Conservation (phyloP, 2,113 vertebrate species). For the Stegostoma tigrinum region DNA sequence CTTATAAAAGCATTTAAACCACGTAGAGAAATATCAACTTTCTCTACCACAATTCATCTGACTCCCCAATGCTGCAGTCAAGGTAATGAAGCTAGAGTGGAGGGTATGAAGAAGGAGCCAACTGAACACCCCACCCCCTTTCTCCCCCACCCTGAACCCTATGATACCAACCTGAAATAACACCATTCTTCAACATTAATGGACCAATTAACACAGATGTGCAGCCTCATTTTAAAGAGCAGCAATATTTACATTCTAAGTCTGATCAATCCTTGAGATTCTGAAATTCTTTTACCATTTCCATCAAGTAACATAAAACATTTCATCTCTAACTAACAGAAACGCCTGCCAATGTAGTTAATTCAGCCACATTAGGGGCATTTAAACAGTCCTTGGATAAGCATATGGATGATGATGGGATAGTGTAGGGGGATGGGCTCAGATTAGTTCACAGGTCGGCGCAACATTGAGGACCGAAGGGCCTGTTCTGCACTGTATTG, state of each 20-base stretch:
- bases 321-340: neutral
- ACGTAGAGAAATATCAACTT: neutral
- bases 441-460: no score
- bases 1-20: neutral
- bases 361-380: no score
- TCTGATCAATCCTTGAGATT: neutral
- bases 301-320: neutral
- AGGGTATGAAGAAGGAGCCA: neutral
- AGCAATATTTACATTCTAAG: neutral
- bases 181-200: neutral
- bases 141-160: neutral
- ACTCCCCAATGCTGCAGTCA: neutral
- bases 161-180: neutral
- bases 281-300: neutral
- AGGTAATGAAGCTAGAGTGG: neutral
- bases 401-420: no score
- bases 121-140: neutral
- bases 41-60: neutral
- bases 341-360: no score
- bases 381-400: no score
- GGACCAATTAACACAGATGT: neutral
- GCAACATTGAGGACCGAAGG: no score
- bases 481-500: no score
- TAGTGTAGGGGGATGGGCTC: no score
- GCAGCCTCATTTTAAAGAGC: neutral